phyloP scores from a whole-genome alignment of 2,113 vertebrate genomes.

The Halichoerus grypus region DNA sequence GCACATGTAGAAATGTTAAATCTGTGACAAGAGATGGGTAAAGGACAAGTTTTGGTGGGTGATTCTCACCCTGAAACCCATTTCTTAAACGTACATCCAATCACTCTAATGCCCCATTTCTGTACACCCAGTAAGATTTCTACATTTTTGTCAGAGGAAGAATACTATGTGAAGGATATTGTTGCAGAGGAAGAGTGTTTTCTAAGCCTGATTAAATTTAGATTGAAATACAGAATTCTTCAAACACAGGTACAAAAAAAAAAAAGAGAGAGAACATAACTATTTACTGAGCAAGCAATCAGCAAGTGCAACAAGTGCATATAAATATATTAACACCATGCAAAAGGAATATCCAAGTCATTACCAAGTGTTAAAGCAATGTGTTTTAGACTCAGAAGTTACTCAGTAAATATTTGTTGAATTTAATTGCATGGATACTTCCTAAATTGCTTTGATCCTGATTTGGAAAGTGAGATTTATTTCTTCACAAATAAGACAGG shows the following conservation, averaged over 20 bases:
- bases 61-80: not conserved
- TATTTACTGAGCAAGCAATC: not conserved
- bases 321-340: not conserved
- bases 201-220: not conserved
- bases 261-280: too few species aligned
- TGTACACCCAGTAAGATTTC: not conserved
- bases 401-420: constrained; percentile 38
- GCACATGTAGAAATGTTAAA: not conserved
- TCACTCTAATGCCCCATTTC: not conserved
- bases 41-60: not conserved
- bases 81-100: not conserved
- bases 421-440: not conserved
- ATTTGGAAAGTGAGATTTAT: not conserved
- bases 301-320: not conserved
- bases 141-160: not conserved
- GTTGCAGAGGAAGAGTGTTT: not conserved
- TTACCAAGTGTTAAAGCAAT: not conserved
- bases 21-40: not conserved
- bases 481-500: not conserved
- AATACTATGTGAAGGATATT: not conserved
- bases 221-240: constrained; percentile 1
- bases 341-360: not conserved
- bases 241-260: not conserved
- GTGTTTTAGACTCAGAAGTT: not conserved
- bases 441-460: not conserved